Conservation (phyloP, 2,888 invertebrate species). For the Trissolcus brochymenae region DNA sequence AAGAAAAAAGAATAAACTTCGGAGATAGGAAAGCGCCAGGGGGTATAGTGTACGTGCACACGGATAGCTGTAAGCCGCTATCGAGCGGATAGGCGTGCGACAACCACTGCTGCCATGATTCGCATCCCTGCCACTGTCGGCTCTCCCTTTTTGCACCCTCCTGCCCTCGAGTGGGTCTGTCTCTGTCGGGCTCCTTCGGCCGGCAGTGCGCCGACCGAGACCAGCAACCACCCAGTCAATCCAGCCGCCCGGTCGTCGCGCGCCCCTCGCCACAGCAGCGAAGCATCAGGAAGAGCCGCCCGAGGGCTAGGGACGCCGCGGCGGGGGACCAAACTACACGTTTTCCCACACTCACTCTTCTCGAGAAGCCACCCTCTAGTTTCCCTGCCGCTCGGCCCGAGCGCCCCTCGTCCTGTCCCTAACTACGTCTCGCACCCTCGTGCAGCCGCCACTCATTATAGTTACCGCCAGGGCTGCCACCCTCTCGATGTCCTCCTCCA, state of each 20-base stretch:
- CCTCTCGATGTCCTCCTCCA: constrained; percentile 47
- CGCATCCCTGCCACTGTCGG: constrained; percentile 57
- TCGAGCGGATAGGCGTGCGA: constrained; percentile 75
- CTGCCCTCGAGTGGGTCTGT: constrained; percentile 56
- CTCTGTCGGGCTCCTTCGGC: constrained; percentile 11
- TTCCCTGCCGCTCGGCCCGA: constrained; percentile 23
- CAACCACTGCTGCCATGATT: constrained; percentile 63
- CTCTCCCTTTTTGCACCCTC: constrained; percentile 59
- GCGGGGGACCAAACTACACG: constrained; percentile 65
- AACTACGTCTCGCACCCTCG: constrained; percentile 60
- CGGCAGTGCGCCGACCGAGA: constrained; percentile 37
- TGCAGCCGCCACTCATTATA: constrained; percentile 68
- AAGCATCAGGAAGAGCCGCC: constrained; percentile 58
- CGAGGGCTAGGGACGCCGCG: constrained; percentile 42
- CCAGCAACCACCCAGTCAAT: constrained; percentile 50
- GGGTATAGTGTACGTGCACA: constrained; percentile 67
- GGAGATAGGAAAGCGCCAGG: constrained; percentile 56
- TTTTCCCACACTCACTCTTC: constrained; percentile 67
- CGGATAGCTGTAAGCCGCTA: constrained; percentile 73
- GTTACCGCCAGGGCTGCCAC: constrained; percentile 64
- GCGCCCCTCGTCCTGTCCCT: constrained; percentile 55
- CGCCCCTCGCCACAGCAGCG: constrained; percentile 31
- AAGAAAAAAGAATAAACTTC: constrained; percentile 61
- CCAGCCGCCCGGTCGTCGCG: constrained; percentile 54
- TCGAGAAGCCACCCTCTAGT: constrained; percentile 56